phyloP scores from a whole-genome alignment of 2,113 vertebrate species.

The Epinephelus cyanopodus region DNA sequence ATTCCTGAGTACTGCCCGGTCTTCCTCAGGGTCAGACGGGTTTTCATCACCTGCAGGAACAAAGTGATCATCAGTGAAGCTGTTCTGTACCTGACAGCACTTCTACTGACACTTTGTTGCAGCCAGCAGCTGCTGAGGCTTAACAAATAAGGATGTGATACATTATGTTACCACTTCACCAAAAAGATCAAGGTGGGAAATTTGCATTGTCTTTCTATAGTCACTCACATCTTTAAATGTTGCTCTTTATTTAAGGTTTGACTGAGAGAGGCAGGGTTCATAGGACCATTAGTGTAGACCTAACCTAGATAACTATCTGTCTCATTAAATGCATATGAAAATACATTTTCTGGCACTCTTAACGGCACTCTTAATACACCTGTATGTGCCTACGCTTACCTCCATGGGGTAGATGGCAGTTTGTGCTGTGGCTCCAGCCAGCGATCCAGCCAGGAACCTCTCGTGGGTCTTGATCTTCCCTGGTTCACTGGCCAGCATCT shows the following conservation, averaged over 20 bases:
- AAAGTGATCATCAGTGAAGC: neutral
- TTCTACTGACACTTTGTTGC: neutral
- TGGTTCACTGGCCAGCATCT: conserved; percentile 89
- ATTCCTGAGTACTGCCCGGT: conserved; percentile 97
- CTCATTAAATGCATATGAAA: neutral
- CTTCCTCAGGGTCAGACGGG: conserved; percentile 95
- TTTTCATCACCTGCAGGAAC: conserved; percentile 92
- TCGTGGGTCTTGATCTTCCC: conserved; percentile 89
- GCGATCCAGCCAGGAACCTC: conserved; percentile 95
- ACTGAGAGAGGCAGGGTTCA: neutral
- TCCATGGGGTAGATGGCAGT: conserved; percentile 99
- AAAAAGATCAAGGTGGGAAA: neutral
- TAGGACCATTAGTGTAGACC: neutral
- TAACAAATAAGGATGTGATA: neutral
- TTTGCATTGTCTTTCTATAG: neutral
- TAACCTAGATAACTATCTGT: neutral
- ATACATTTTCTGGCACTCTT: neutral
- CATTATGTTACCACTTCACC: neutral
- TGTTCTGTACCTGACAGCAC: neutral
- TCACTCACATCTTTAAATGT: neutral
- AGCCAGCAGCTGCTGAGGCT: neutral
- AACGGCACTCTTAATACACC: neutral
- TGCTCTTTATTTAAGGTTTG: neutral
- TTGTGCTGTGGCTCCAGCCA: conserved; percentile 96
- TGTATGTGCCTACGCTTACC: conserved; percentile 79